Evolutionary conservation across 2,888 invertebrate genomes (phyloP).

Genomic region (Synergus gifuensis): DNA sequence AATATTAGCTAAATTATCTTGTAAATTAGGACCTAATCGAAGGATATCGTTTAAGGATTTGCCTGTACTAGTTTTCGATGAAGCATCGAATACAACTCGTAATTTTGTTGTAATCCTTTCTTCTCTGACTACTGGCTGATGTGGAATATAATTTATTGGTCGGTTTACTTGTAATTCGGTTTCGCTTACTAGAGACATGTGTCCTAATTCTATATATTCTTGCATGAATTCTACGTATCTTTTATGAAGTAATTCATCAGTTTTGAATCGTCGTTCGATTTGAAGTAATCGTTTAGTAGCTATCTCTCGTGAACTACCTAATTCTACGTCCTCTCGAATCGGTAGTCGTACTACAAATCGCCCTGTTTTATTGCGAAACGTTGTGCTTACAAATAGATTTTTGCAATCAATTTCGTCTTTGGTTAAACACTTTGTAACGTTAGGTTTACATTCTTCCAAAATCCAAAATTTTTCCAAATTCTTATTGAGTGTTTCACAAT

Average conservation of each 20-base stretch:
- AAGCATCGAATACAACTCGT: constrained; percentile 63
- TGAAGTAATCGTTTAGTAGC: too few species aligned
- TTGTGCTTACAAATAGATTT: neutral
- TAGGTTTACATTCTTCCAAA: constrained; percentile 32
- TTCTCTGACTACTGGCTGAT: too few species aligned
- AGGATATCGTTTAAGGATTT: constrained; percentile 56
- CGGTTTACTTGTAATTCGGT: neutral
- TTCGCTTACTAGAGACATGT: neutral
- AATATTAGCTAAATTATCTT: constrained; percentile 55
- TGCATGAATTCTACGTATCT: constrained; percentile 43
- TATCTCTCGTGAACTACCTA: too few species aligned
- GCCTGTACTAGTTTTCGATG: constrained; percentile 45
- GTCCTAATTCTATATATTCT: constrained; percentile 46
- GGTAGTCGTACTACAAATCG: constrained; percentile 21
- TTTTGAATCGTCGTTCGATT: too few species aligned
- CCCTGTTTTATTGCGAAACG: neutral
- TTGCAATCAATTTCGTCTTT: neutral
- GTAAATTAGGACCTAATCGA: constrained; percentile 57
- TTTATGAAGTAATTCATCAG: neutral
- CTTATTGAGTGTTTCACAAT: neutral
- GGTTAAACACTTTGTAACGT: neutral
- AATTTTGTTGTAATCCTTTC: neutral
- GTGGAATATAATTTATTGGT: too few species aligned
- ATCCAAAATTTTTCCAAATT: constrained; percentile 47
- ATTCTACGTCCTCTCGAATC: constrained; percentile 47